Conservation (phyloP, 2,797 vertebrate genomes). For the Pseudomugil gertrudae region DNA sequence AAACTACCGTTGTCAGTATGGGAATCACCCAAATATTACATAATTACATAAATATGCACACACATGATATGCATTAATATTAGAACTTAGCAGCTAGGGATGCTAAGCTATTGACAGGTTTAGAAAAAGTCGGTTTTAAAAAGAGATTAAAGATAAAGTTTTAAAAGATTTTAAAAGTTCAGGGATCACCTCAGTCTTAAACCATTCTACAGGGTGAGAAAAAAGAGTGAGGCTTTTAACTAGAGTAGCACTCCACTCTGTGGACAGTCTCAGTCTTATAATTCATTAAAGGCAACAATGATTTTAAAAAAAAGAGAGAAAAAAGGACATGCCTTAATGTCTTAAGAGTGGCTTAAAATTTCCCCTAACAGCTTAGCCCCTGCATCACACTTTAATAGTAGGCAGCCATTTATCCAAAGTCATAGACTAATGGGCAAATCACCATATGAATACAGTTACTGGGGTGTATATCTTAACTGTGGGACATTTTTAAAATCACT, state of each 20-base stretch:
- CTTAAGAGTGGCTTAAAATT: slow-evolving; percentile 63
- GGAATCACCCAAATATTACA: slow-evolving; percentile 47
- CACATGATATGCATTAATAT: slow-evolving; percentile 25
- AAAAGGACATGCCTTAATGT: slow-evolving; percentile 61
- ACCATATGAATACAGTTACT: slow-evolving; percentile 51
- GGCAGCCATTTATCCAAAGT: slow-evolving; percentile 62
- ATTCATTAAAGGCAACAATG: slow-evolving; percentile 62
- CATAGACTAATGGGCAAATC: slow-evolving; percentile 65
- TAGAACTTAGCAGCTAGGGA: slow-evolving; percentile 22
- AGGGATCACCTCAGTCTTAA: too few species aligned
- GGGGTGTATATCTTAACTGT: slow-evolving; percentile 29
- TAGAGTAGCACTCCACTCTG: slow-evolving; percentile 54
- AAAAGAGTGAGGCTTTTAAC: slow-evolving; percentile 26
- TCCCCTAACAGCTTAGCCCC: slow-evolving; percentile 66
- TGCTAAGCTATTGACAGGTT: slow-evolving; percentile 36
- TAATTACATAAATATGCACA: slow-evolving; percentile 7
- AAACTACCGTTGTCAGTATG: slow-evolving; percentile 60
- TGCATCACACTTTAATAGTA: slow-evolving; percentile 56
- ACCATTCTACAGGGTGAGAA: too few species aligned
- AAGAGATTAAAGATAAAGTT: slow-evolving; percentile 4
- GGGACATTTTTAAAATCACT: slow-evolving; percentile 46
- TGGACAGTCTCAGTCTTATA: slow-evolving; percentile 38
- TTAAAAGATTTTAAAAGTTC: too few species aligned
- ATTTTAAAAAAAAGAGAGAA: slow-evolving; percentile 36
- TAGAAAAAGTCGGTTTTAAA: background rate